phyloP scores from a whole-genome alignment of 2,888 invertebrate species.

The Agrochola litura region DNA sequence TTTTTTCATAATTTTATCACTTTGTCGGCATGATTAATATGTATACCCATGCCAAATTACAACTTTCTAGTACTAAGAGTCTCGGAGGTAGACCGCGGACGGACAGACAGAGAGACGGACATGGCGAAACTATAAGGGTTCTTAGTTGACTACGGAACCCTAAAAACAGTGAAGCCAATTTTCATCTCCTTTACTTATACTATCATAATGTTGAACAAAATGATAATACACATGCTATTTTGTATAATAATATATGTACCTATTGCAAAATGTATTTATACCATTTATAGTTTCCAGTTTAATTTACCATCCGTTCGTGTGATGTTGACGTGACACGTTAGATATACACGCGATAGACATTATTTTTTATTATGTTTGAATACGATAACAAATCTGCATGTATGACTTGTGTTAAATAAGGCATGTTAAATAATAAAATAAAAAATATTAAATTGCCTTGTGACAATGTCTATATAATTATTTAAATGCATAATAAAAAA shows the following conservation, averaged over 20 bases:
- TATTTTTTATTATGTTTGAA: constrained; percentile 26
- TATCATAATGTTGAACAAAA: background rate
- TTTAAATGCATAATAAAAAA: background rate
- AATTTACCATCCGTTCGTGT: constrained; percentile 33
- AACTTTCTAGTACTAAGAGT: too few relatives aligned
- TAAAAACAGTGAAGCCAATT: background rate
- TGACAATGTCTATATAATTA: background rate
- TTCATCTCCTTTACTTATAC: background rate
- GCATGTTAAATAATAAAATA: background rate
- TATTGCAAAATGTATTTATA: background rate
- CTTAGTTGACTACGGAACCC: too few relatives aligned
- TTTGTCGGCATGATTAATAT: too few relatives aligned
- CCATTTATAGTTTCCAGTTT: constrained; percentile 34
- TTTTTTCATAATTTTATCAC: too few relatives aligned
- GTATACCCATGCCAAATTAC: too few relatives aligned
- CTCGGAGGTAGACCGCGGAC: too few relatives aligned
- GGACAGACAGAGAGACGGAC: too few relatives aligned
- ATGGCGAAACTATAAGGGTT: too few relatives aligned
- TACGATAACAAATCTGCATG: constrained; percentile 41
- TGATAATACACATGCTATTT: background rate
- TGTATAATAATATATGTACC: background rate
- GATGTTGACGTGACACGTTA: constrained; percentile 17
- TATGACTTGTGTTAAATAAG: constrained; percentile 15
- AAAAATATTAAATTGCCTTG: background rate
- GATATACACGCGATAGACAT: constrained; percentile 23